Percentiles rank a stretch among this genome's conserved stretches.
phyloP scores from a whole-genome alignment of 2,888 invertebrate species.

The Lycaena phlaeas region DNA sequence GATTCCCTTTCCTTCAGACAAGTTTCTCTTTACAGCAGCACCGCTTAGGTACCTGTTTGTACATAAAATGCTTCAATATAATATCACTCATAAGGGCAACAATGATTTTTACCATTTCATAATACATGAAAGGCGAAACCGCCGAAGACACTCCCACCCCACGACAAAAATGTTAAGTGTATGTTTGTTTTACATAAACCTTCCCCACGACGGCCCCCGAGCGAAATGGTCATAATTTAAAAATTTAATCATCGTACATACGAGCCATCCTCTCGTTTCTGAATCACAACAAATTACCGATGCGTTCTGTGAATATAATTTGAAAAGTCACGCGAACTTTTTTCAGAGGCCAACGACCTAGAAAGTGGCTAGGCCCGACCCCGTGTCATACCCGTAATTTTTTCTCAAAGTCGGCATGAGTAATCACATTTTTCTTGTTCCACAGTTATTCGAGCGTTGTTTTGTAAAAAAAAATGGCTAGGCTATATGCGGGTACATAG shows the following conservation, averaged over 20 bases:
- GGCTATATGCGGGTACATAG: conserved; percentile 22
- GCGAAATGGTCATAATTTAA: conserved; percentile 5
- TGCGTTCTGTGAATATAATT: conserved; percentile 16
- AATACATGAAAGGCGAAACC: background rate
- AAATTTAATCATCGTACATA: conserved; percentile 2
- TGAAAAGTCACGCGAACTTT: conserved; percentile 17
- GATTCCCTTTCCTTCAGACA: too few relatives aligned
- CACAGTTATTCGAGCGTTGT: conserved; percentile 51
- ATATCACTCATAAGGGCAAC: too few relatives aligned
- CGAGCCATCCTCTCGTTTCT: conserved; percentile 1
- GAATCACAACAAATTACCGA: conserved; percentile 6
- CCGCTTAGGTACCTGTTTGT: too few relatives aligned
- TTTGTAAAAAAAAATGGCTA: conserved; percentile 22
- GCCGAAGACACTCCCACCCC: background rate
- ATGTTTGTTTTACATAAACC: conserved; percentile 7
- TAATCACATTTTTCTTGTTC: conserved; percentile 70
- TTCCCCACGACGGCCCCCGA: background rate
- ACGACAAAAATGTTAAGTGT: conserved; percentile 4
- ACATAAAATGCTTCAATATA: too few relatives aligned
- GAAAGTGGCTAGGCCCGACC: conserved; percentile 26
- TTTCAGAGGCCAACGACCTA: conserved; percentile 29
- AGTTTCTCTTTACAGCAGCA: too few relatives aligned
- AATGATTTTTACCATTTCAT: background rate
- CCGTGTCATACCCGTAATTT: conserved; percentile 53
- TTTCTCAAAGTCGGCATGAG: conserved; percentile 66